Evolutionary conservation across 2,888 invertebrate genomes (phyloP).

Genomic region (Mimachlamys varia): DNA sequence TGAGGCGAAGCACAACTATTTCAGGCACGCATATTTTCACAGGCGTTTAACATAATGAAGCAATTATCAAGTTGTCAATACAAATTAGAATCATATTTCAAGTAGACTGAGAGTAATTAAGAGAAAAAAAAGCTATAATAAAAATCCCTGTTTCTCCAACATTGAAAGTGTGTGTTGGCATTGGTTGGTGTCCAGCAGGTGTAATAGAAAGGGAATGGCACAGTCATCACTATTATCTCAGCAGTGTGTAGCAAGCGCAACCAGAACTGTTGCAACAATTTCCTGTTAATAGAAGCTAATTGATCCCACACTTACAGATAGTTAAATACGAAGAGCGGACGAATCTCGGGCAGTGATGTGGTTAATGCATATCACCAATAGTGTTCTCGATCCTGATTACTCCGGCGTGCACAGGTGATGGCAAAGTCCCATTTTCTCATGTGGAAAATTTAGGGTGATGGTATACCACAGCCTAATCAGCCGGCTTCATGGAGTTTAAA

Average conservation of each 20-base stretch:
- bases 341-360: neutral
- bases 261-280: neutral
- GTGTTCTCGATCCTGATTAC: neutral
- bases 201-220: neutral
- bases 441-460: neutral
- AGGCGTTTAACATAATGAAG: neutral
- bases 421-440: neutral
- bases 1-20: too few species aligned
- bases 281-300: neutral
- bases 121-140: neutral
- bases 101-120: neutral
- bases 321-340: neutral
- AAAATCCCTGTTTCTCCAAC: neutral
- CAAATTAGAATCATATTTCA: neutral
- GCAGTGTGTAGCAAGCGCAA: neutral
- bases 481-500: neutral
- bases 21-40: neutral
- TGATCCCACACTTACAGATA: neutral
- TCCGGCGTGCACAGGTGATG: neutral
- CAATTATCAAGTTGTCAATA: slow-evolving; percentile 1
- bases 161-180: neutral
- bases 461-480: neutral
- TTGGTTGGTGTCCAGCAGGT: neutral
- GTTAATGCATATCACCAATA: too few species aligned
- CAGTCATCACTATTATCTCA: neutral